These are phyloP conservation scores for Perithous albicinctus DNA, from an alignment of 2,888 invertebrate genomes.

Conservation along the genomic window DNA sequence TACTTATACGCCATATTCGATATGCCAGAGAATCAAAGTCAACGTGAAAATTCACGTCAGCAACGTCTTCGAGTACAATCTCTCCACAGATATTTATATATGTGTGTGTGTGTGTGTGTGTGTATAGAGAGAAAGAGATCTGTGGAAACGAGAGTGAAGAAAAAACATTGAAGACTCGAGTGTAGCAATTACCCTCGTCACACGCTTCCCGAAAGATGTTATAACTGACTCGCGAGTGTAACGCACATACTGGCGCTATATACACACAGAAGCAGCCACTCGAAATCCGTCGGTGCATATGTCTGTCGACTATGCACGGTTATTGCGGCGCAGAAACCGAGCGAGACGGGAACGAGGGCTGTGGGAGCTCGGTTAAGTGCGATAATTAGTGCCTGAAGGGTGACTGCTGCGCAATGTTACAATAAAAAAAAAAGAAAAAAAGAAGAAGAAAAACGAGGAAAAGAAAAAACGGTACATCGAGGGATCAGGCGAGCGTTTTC, in stretches of 20 bases:
- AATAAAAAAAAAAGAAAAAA: slow-evolving; percentile 31
- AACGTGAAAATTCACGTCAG: background rate
- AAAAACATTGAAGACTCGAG: slow-evolving; percentile 76
- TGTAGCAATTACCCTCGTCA: slow-evolving; percentile 79
- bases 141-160: background rate
- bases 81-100: background rate
- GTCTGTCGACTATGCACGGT: slow-evolving; percentile 10
- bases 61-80: slow-evolving; percentile 5
- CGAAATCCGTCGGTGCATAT: slow-evolving; percentile 49
- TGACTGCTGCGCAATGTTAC: slow-evolving; percentile 60
- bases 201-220: slow-evolving; percentile 70
- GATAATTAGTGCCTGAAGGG: slow-evolving; percentile 80
- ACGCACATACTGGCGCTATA: slow-evolving; percentile 59
- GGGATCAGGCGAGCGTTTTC: slow-evolving; percentile 32
- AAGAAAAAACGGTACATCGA: slow-evolving; percentile 7
- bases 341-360: slow-evolving; percentile 56
- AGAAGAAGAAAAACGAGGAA: too few relatives aligned
- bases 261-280: slow-evolving; percentile 56
- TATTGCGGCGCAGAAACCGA: slow-evolving; percentile 23
- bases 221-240: slow-evolving; percentile 74
- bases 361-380: slow-evolving; percentile 76
- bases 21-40: background rate
- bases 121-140: background rate
- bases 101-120: background rate
- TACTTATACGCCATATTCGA: background rate